These are phyloP conservation scores for Drosophila maculinotata DNA, from an alignment of 2,888 invertebrate genomes.

Conservation along the genomic window DNA sequence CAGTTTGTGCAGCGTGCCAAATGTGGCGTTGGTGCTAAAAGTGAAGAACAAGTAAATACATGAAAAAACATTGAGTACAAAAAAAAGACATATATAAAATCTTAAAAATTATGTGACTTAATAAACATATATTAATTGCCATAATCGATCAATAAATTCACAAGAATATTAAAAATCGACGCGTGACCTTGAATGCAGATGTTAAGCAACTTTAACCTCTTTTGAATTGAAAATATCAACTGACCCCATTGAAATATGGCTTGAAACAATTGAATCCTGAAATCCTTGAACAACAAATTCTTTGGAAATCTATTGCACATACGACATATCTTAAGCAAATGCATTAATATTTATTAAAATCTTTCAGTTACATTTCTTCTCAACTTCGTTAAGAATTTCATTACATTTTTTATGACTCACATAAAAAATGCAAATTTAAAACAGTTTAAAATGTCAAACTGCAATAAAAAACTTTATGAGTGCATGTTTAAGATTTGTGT, in stretches of 20 bases:
- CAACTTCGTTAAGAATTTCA: background rate
- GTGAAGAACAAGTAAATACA: background rate
- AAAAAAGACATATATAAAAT: background rate
- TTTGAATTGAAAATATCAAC: background rate
- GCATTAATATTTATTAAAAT: background rate
- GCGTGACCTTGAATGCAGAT: slow-evolving; percentile 3
- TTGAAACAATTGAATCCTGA: no score
- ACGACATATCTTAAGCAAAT: background rate
- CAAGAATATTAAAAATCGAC: background rate
- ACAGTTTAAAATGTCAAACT: slow-evolving; percentile 25
- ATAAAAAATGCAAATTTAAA: slow-evolving; percentile 26
- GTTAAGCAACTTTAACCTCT: background rate
- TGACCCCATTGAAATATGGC: background rate
- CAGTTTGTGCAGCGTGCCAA: slow-evolving; percentile 20
- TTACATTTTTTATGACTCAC: slow-evolving; percentile 17
- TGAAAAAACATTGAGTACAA: background rate
- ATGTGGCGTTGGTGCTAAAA: slow-evolving; percentile 1
- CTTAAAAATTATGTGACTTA: background rate
- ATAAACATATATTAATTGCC: background rate
- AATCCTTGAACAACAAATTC: no score
- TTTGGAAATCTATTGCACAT: background rate
- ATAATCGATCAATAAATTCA: background rate
- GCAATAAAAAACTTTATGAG: slow-evolving; percentile 51
- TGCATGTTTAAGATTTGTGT: slow-evolving; percentile 30
- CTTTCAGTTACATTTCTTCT: background rate